Base-by-base conservation (phyloP, 2,113 vertebrate species). In the Pandion haliaetus region DNA sequence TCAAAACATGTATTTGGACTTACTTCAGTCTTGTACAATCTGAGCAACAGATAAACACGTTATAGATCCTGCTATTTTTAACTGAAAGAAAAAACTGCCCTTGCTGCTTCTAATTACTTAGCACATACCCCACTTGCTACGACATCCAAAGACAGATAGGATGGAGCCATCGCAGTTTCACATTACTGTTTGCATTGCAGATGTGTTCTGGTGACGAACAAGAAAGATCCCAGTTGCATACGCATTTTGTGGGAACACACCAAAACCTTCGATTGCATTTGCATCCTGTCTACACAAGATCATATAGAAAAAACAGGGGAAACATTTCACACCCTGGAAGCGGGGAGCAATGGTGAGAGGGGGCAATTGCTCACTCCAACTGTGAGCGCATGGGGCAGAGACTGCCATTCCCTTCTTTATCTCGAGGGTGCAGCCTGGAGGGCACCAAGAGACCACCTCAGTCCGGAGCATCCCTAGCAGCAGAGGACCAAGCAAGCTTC, bases 141-240 rank as follows among this genome's bases (percentile, higher is more conserved):
- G 0, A 36, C 28, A 91, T 49, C 34, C 73, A 76, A 55, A 62
- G 49, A 36, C 47, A 67, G 61, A 26, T 7, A 61, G 49, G 83
- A 81, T 3, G 7, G 34, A 82, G 54, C 12, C 57, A 76, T 32
- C 7, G 0, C 14, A 52, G 65, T 79, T 78, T 74, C 89, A 79
- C 62, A 14, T 74, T 24, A 47, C 32, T 25, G 11, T 50, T 70
- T 49, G 38, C 2, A 0, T 66, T 55, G 55, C 81, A 76, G 66
- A 79, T 7, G 12, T 1, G 2, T 52, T 62, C 61, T 57, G 44
- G 31, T 61, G 42, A 44, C 0, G 5, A 65, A 40, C 0, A 2
- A 63, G 45, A 59, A 91, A 67, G 29, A 29, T 57, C 70, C 70
- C 3, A 3, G 47, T 47, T 21, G 70, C 47, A 18, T 3, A 34